Evolutionary conservation across 2,888 invertebrate species (phyloP), one percentile per base, ranked within the genome.

Genomic region (Ferrisia virgata): DNA sequence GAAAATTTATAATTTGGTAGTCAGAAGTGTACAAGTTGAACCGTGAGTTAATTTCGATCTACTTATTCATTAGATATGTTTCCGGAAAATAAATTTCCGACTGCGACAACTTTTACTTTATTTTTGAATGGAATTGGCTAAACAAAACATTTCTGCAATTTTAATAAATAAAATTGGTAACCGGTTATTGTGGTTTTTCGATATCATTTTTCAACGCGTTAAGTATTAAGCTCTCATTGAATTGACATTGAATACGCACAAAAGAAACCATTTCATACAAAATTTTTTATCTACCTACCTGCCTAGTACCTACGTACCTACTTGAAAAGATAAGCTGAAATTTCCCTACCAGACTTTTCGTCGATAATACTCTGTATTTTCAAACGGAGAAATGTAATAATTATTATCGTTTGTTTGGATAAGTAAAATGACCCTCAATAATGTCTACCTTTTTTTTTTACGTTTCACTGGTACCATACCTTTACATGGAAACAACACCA

Each of bases 211-310:
- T 33, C 2, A 22, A 18, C 25, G 25, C 22, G 31, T 33, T 72
- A 72, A 33, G 13, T 18, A 9, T 47, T 47, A 8, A 31, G 36
- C 33, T 72, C 33, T 72, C 72, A 72, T 72, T 72, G 72, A 33
- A 9, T 72, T 72, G 72, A 72, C 72, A 72, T 72, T 72, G 72
- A 72, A 64, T 47, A 47, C 47, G 8, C 18, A 72, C 72, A 28
- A 2, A 25, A 28, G 28, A 64, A 25, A 64, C 28, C 25, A 31
- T 64, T 64, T 64, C 4, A 15, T 13, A 64, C 64, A 28, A 31
- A 64, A n/a, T 28, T 64, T 40, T 40, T 13, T 40, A 40, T 40
- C 8, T 40, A 40, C 8, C 6, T 40, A n/a, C n/a, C n/a, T n/a
- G n/a, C n/a, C n/a, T n/a, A n/a, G 47, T 47, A 47, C 47, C 47